These are phyloP conservation scores for Saxidomus purpurata DNA, from an alignment of 1,140 invertebrate genomes.

Conservation along the genomic window DNA sequence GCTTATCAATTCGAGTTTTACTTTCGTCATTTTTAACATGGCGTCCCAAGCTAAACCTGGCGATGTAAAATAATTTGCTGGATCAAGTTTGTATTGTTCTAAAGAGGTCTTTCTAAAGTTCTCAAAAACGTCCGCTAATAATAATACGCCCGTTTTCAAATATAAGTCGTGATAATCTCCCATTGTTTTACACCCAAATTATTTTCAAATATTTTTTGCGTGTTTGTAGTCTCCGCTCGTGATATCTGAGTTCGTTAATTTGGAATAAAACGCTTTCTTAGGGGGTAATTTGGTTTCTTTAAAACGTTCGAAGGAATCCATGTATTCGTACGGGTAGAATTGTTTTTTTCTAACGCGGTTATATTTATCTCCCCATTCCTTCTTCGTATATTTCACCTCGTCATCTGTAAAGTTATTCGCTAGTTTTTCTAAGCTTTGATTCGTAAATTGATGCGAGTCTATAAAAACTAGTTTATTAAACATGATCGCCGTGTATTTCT, in stretches of 20 bases:
- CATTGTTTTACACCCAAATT: background rate
- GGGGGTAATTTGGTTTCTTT: constrained; percentile 74
- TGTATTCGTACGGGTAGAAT: constrained; percentile 81
- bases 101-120: constrained; percentile 74
- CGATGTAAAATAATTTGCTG: constrained; percentile 69
- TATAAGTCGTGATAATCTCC: constrained; percentile 86
- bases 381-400: background rate
- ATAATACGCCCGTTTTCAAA: constrained; percentile 70
- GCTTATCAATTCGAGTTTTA: constrained; percentile 76
- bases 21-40: constrained; percentile 72
- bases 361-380: constrained; percentile 31
- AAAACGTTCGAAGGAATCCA: constrained; percentile 75
- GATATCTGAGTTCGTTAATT: constrained; percentile 55
- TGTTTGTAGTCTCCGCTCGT: background rate
- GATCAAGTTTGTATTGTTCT: constrained; percentile 74
- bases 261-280: constrained; percentile 70
- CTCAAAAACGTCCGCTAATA: constrained; percentile 78
- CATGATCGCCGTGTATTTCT: constrained; percentile 28
- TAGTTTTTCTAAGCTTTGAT: background rate
- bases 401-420: background rate
- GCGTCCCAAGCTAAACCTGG: constrained; percentile 76
- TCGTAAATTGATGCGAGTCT: constrained; percentile 7
- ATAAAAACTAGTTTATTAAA: constrained; percentile 35
- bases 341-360: constrained; percentile 67
- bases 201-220: background rate